These are phyloP conservation scores for Eueides isabella DNA, from an alignment of 1,140 invertebrate genomes.

Conservation along the genomic window DNA sequence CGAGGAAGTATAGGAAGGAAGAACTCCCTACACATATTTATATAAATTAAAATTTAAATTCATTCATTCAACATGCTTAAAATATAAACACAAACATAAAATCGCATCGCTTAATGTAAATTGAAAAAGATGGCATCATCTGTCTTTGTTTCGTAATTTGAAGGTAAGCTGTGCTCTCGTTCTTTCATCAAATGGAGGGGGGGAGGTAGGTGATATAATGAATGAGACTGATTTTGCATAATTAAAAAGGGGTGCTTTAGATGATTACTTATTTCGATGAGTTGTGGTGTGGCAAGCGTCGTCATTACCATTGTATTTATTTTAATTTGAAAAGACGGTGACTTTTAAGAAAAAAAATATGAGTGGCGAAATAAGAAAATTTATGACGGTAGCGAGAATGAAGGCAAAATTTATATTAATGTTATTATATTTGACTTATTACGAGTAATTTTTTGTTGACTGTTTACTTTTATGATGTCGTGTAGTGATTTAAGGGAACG, in stretches of 20 bases:
- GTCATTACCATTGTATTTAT: conserved; percentile 48
- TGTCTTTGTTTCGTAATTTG: conserved; percentile 69
- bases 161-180: conserved; percentile 61
- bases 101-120: conserved; percentile 8
- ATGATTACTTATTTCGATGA: conserved; percentile 76
- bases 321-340: conserved; percentile 46
- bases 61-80: background rate
- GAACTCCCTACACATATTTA: no score
- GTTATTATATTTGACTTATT: background rate
- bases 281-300: conserved; percentile 54
- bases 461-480: no score
- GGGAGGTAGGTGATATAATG: conserved; percentile 51
- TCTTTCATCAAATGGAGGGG: conserved; percentile 42
- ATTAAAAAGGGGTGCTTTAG: conserved; percentile 74
- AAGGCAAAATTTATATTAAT: background rate
- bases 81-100: background rate
- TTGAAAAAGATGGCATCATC: conserved; percentile 61
- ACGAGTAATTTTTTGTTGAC: no score
- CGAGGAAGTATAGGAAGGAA: no score
- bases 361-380: conserved; percentile 23
- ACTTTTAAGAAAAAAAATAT: conserved; percentile 29
- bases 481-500: no score
- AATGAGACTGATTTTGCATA: conserved; percentile 77
- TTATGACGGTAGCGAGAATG: background rate
- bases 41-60: no score